Conservation (phyloP, 1,140 invertebrate species). For the Heterodera schachtii region DNA sequence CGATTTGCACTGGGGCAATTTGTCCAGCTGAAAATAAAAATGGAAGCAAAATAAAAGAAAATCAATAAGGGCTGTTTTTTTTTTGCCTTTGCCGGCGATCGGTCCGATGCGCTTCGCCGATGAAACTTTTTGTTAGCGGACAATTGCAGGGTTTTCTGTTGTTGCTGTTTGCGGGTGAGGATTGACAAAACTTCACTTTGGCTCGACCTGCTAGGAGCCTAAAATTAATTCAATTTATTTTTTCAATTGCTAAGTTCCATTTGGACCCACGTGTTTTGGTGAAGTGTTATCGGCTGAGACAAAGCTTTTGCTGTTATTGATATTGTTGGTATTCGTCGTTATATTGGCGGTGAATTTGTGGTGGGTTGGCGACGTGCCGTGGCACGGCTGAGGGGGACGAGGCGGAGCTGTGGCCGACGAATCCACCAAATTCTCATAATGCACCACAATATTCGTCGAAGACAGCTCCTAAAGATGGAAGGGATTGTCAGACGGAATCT, state of each 20-base stretch:
- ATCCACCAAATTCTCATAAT: neutral
- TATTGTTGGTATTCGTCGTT: neutral
- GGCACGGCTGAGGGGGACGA: neutral
- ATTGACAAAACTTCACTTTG: neutral
- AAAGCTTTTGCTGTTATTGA: neutral
- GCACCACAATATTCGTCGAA: neutral
- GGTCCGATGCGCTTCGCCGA: constrained; percentile 23
- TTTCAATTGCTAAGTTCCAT: too few relatives aligned
- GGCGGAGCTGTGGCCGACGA: neutral
- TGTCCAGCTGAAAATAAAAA: neutral
- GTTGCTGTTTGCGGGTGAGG: neutral
- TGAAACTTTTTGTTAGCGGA: neutral
- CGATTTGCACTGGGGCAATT: neutral
- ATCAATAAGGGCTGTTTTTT: too few relatives aligned
- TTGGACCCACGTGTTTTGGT: neutral
- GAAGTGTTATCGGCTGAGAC: neutral
- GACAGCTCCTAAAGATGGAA: neutral
- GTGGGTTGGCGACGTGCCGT: neutral
- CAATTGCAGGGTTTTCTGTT: neutral
- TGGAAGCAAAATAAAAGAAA: too few relatives aligned
- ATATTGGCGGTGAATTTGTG: neutral
- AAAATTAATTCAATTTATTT: neutral
- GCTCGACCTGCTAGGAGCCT: neutral
- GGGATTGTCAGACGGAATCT: too few relatives aligned
- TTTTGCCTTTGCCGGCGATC: constrained; percentile 11